Percentiles rank a stretch among this genome's conserved stretches.
Evolutionary conservation across 2,113 vertebrate genomes (phyloP).

Genomic region (Neolamprologus falcicula): DNA sequence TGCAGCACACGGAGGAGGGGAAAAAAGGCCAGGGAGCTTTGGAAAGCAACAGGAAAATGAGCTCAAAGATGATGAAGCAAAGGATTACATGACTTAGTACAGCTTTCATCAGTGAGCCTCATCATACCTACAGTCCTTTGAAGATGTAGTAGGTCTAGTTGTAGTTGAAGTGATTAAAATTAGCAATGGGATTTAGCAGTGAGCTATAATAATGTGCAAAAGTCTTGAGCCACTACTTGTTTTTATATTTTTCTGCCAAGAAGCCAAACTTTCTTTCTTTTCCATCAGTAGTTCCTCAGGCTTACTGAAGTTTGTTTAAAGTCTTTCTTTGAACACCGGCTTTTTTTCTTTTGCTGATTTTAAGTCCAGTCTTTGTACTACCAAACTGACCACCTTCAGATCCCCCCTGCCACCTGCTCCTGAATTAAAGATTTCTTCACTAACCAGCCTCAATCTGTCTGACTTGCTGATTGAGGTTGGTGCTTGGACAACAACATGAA

Average conservation of each 20-base stretch:
- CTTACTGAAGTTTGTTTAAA: background rate
- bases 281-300: background rate
- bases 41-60: conserved; percentile 1
- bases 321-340: background rate
- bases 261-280: background rate
- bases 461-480: background rate
- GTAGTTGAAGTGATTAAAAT: background rate
- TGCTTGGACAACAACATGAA: background rate
- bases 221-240: background rate
- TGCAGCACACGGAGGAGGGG: conserved; percentile 1
- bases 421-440: background rate
- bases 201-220: background rate
- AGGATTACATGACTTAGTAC: background rate
- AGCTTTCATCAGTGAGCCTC: background rate
- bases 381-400: background rate
- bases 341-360: background rate
- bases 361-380: background rate
- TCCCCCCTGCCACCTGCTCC: background rate
- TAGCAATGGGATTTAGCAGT: background rate
- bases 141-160: background rate
- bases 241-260: background rate
- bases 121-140: background rate
- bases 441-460: background rate
- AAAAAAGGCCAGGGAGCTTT: background rate
- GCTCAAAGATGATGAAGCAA: background rate